Evolutionary conservation across 2,113 vertebrate genomes (phyloP), one percentile per base, ranked within the genome.

Genomic region (Varanus komodoensis): DNA sequence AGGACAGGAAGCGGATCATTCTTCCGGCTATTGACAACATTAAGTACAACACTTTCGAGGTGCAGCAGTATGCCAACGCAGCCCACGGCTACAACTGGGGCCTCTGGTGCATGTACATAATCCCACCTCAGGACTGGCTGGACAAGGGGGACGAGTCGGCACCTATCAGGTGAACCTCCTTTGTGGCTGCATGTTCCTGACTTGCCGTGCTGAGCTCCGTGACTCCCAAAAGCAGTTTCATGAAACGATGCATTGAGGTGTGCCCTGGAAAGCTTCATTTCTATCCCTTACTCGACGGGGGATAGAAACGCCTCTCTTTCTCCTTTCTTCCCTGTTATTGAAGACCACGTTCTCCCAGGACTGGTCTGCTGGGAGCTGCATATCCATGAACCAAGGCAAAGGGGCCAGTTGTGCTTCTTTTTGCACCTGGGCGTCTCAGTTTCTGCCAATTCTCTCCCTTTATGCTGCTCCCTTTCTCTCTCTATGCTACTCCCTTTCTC

Each of bases 61-160:
- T 99, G 93, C 99, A 99, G 97, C 99, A 99, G 91, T 99, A 99
- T 0, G 99, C 99, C 94, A 99, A 98, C 1, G 98, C 99, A 0
- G 99, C 99, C 78, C 99, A 99, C 0, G 99, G 99, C 94, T 99
- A 99, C 96, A 99, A 98, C 97, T 99, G 99, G 99, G 99, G 99
- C 0, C 97, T 99, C 90, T 99, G 99, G 99, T 99, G 99, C 94
- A 99, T 99, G 99, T 99, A 99, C 97, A 99, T 99, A 92, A 98
- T 98, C 89, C 99, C 99, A 0, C 99, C 99, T 0, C 99, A 98
- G 96, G 99, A 99, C 93, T 99, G 99, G 99, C 97, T 99, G 84
- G 98, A 99, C 95, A 98, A 97, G 25, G 99, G 98, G 0, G 99
- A 99, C 0, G 98, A 99, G 96, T 98, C 99, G 0, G 99, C 99